Percentiles rank a stretch among this genome's conserved stretches.
Evolutionary conservation across 92 coral and sea anemone genomes (phyloP).

Genomic region (Diadumene lineata): DNA sequence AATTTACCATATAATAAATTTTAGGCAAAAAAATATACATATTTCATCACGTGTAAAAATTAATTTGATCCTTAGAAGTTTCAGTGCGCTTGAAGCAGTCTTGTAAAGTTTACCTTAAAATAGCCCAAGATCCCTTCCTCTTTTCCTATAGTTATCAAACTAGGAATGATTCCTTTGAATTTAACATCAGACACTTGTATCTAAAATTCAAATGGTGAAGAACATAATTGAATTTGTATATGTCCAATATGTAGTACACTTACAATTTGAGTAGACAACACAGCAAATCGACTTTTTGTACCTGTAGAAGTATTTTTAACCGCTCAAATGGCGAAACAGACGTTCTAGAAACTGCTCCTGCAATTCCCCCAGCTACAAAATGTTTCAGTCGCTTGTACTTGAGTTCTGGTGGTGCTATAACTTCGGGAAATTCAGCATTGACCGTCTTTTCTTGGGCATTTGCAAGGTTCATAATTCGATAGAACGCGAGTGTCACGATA

Average conservation of each 20-base stretch:
- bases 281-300: neutral
- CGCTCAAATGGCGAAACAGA: constrained; percentile 84
- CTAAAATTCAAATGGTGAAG: constrained; percentile 1
- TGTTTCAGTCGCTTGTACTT: constrained; percentile 60
- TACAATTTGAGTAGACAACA: too few relatives aligned
- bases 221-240: neutral
- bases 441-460: neutral
- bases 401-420: constrained; percentile 33
- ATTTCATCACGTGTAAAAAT: too few relatives aligned
- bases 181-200: constrained; percentile 67
- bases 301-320: constrained; percentile 77
- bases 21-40: too few relatives aligned
- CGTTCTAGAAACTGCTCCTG: constrained; percentile 83
- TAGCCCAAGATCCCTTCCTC: constrained; percentile 73
- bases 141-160: constrained; percentile 62
- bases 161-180: constrained; percentile 70
- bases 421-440: constrained; percentile 21
- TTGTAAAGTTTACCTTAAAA: constrained; percentile 56
- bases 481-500: neutral
- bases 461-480: constrained; percentile 14
- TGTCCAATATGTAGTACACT: too few relatives aligned
- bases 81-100: too few relatives aligned
- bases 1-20: too few relatives aligned
- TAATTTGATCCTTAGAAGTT: too few relatives aligned
- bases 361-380: constrained; percentile 70